Conservation (phyloP, 2,888 invertebrate genomes). For the Nemotelus nigrinus region DNA sequence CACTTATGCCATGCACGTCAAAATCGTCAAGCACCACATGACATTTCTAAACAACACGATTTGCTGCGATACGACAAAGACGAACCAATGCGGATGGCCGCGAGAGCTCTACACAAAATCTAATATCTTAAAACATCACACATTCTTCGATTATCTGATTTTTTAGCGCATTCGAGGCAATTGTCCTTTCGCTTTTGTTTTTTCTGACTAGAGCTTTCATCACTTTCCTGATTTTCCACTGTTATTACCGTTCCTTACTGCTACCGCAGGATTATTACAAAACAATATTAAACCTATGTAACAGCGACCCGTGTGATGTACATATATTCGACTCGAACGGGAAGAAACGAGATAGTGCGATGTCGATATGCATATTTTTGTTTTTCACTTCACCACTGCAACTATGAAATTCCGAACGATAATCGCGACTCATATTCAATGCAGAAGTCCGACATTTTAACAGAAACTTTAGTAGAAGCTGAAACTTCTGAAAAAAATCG, state of each 20-base stretch:
- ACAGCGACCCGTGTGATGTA: neutral
- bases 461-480: neutral
- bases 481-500: neutral
- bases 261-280: constrained; percentile 24
- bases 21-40: constrained; percentile 31
- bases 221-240: neutral
- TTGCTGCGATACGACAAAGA: neutral
- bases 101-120: no score
- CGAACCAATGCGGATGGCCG: no score
- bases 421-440: neutral
- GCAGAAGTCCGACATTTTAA: neutral
- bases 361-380: constrained; percentile 5
- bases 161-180: no score
- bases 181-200: neutral
- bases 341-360: neutral
- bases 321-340: neutral
- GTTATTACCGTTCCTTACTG: neutral
- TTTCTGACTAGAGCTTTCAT: neutral
- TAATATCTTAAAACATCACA: no score
- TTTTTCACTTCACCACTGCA: constrained; percentile 1
- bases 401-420: neutral
- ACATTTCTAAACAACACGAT: neutral
- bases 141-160: no score
- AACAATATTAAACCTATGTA: constrained; percentile 5
- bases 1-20: constrained; percentile 17